Base-by-base conservation (phyloP, 2,888 invertebrate genomes). In the Belgica antarctica region DNA sequence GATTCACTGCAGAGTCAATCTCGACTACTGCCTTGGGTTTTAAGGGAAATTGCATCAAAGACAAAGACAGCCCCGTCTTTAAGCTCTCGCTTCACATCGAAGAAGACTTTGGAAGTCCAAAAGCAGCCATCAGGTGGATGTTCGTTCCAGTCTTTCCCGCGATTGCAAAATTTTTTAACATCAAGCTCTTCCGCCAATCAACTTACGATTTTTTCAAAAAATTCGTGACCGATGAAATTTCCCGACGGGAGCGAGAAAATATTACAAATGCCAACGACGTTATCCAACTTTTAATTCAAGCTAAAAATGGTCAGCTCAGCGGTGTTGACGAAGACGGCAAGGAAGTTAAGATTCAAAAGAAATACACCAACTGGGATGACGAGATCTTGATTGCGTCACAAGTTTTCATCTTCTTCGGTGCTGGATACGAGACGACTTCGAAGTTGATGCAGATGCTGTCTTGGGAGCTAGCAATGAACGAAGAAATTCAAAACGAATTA, bases 381-480 rank as follows among this genome's bases (percentile, higher is more conserved):
- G 68, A 68, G 5, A 31, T 34, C 2, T 15, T 57, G n/a, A 17
- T 68, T 24, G 68, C 68, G 5, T 52, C 68, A n/a, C 34, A 57
- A n/a, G 52, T 72, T 62, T 78, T 83, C 2, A 71, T 84, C 0
- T 85, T 85, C 76, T 83, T 85, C 73, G 75, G 83, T 22, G 85
- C 83, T 24, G 85, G 85, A 0, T 85, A 84, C 24, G 84, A 85
- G 59, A 82, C 83, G 0, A 76, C 80, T 0, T 80, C 75, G 77
- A 81, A 61, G 15, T 22, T 80, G 0, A 80, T 84, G 78, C 76
- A 81, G 0, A 85, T 86, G 72, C 74, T 82, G 0, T 76, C 83
- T 0, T 81, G 85, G 47, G 87, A 87, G 75, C 74, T 87, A 24
- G 85, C 85, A 28, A 70, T 82, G 1, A 82, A 87, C 76, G 81